Base-by-base conservation (phyloP, 1,140 invertebrate species). In the Rhyacophila brunnea region DNA sequence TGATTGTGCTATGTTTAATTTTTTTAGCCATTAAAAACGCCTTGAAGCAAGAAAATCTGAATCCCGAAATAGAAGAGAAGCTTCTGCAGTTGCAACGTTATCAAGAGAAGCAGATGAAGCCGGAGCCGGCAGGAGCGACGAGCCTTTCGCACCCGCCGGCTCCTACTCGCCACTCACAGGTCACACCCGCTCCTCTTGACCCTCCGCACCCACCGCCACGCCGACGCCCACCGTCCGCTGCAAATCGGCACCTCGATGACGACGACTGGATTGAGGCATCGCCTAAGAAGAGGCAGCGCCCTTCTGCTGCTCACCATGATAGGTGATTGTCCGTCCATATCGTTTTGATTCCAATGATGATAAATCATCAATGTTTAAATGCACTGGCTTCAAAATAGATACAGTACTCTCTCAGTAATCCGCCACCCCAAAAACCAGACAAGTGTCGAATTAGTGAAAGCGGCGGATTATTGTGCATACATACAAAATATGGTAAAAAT, bases 51-150 rank as follows among this genome's bases (percentile, higher is more conserved):
- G 89, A 91, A 68, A 93, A 94, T 71, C 76, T 95, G 10, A 92
- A 93, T 72, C 93, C 93, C 1, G 93, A 96, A 74, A 92, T 96
- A 44, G 92, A 96, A 72, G 93, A 95, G 63, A 96, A 96, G 70
- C 71, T 96, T 15, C 76, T 95, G 2, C 91, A 92, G 63, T 80
- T 95, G 60, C 93, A 95, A 71, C 83, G 89, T 23, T 92, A 94
- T 68, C 91, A 93, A 66, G 90, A 92, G 67, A 86, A 86, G 56
- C 87, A 89, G 66, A 91, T 87, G 83, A 87, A 87, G 62, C 75
- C 75, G 0, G 75, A 77, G 15, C 38, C 72, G 76, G 60, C 67
- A 67, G 65, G 67, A 1, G 73, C 74, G 23, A 43, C 70, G 67
- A 66, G 73, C 46, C 65, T 70, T 2, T 73, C 74, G n/a, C 68